phyloP scores from a whole-genome alignment of 2,113 vertebrate species.

The Crocuta crocuta region DNA sequence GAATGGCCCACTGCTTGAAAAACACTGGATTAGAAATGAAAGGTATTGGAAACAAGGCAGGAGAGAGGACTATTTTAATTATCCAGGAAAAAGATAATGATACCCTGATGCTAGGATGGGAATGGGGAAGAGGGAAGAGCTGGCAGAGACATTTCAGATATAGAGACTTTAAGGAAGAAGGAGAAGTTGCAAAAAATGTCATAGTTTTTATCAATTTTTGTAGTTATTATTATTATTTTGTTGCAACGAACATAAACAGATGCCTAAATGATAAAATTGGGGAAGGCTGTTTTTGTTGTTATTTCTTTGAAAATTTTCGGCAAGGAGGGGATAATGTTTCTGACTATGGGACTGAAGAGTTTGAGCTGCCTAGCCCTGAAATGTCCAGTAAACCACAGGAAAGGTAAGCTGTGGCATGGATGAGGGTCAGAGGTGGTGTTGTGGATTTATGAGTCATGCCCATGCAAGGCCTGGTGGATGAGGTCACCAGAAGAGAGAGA shows the following conservation, averaged over 20 bases:
- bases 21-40: not conserved
- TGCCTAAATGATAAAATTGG: not conserved
- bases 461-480: constrained; percentile 66
- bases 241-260: not conserved
- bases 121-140: not conserved
- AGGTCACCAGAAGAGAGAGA: constrained; percentile 73
- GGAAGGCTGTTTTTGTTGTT: not conserved
- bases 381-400: not conserved
- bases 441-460: constrained; percentile 73
- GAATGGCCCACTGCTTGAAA: not conserved
- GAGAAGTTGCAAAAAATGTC: not conserved
- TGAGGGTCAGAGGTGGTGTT: not conserved
- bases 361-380: not conserved
- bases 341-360: not conserved
- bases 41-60: not conserved
- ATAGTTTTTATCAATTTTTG: not conserved
- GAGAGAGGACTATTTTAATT: not conserved
- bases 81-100: not conserved
- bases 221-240: not conserved
- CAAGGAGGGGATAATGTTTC: not conserved
- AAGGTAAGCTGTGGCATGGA: not conserved
- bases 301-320: not conserved
- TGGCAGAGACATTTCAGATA: not conserved
- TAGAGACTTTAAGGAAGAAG: not conserved
- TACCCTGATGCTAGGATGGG: not conserved